Percentiles rank a stretch among this genome's conserved stretches.
phyloP scores from a whole-genome alignment of 2,113 vertebrate genomes.

The Amblyornis subalaris region DNA sequence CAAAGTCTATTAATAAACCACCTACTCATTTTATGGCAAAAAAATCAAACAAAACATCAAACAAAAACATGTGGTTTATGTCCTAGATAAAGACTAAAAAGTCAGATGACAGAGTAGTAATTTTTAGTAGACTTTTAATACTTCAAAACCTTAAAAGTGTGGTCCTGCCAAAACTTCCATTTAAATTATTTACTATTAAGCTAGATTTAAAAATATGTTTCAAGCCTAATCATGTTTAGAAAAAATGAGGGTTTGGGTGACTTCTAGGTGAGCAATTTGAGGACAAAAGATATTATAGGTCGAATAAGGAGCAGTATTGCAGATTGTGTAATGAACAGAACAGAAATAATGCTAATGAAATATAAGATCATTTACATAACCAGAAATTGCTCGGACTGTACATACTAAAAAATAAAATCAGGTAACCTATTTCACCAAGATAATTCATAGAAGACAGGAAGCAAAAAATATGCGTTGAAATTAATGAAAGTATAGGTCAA shows the following conservation, averaged over 20 bases:
- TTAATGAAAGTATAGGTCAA: not conserved
- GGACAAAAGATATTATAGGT: not conserved
- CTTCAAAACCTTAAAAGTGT: not conserved
- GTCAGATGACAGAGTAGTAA: not conserved
- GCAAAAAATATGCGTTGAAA: not conserved
- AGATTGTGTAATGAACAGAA: not conserved
- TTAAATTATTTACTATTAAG: not conserved
- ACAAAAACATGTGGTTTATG: not conserved
- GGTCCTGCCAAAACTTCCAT: not conserved
- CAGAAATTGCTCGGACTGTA: not conserved
- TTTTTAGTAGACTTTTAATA: not conserved
- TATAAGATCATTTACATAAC: not conserved
- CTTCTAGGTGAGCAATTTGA: not conserved
- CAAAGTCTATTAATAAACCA: not conserved
- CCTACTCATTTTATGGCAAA: not conserved
- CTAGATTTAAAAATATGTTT: not conserved
- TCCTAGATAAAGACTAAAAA: not conserved
- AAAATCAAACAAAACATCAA: not conserved
- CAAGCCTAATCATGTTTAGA: not conserved
- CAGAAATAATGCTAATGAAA: not conserved
- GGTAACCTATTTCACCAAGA: not conserved
- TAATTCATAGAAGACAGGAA: not conserved
- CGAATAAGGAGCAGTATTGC: not conserved
- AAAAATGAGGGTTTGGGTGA: not conserved
- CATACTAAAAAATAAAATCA: not conserved